Evolutionary conservation across 2,888 invertebrate species (phyloP), one percentile per base, ranked within the genome.

Genomic region (Eustalomyia histrio): DNA sequence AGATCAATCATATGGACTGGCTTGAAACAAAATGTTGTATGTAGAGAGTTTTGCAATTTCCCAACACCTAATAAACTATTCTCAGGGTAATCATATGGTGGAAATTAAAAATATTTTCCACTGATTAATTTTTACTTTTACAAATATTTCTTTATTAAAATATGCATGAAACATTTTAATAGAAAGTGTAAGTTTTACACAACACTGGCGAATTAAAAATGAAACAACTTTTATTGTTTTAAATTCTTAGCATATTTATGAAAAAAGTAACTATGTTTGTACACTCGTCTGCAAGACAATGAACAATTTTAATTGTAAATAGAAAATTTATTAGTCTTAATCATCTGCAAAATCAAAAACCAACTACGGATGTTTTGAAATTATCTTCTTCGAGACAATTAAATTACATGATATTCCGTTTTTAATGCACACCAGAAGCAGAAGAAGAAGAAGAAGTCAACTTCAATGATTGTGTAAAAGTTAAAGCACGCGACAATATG

Each of bases 301-400:
- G 21, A 73, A 80, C 10, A 57, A 78, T 76, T 69, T 81, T 81
- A 81, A 78, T 81, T 78, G 50, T 65, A 69, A 69, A 18, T 78
- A 65, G 61, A 74, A 65, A 74, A 78, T 74, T 76, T 81, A 81
- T 78, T 81, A 65, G 55, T 63, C 65, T 65, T 61, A 58, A 65
- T 53, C 53, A 65, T 39, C 9, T 47, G n/a, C 72, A 63, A 55
- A 6, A 43, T 55, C 33, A 33, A 10, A 72, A 35, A 50, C 17
- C n/a, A 21, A 58, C 29, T 7, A 29, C n/a, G n/a, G n/a, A n/a
- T n/a, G n/a, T n/a, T n/a, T n/a, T n/a, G n/a, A n/a, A n/a, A n/a
- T n/a, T n/a, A n/a, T n/a, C n/a, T n/a, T n/a, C n/a, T n/a, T n/a
- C n/a, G n/a, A n/a, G n/a, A n/a, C n/a, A n/a, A n/a, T n/a, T 21